Percentiles rank a stretch among this genome's conserved stretches.
These are phyloP conservation scores for Zenarchopterus dispar DNA, from an alignment of 2,797 vertebrate genomes.

Conservation along the genomic window DNA sequence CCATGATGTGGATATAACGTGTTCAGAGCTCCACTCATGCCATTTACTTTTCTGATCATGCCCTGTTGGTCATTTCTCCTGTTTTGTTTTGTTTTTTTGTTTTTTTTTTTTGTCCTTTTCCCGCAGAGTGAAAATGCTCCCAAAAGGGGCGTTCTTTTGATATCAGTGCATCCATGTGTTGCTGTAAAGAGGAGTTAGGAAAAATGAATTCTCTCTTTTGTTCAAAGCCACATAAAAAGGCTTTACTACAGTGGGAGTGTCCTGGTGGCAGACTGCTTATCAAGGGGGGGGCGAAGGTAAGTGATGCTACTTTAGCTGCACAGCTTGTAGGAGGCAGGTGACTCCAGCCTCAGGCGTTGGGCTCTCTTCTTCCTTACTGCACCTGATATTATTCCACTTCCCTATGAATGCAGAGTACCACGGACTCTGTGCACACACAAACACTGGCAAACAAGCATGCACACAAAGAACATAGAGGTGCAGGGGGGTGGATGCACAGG, in stretches of 20 bases:
- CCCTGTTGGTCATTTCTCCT: constrained; percentile 3
- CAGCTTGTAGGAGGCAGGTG: constrained; percentile 61
- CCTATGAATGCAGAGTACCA: constrained; percentile 25
- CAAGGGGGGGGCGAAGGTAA: constrained; percentile 32
- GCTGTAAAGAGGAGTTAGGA: not conserved
- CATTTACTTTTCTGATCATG: constrained; percentile 26
- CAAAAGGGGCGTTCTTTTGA: too few relatives aligned
- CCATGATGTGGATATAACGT: constrained; percentile 38
- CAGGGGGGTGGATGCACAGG: constrained; percentile 43
- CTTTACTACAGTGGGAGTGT: constrained; percentile 13
- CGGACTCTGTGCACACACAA: constrained; percentile 35
- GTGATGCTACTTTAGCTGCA: constrained; percentile 43
- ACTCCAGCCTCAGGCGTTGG: constrained; percentile 59
- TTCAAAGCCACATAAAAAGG: constrained; percentile 42
- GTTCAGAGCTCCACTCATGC: constrained; percentile 9
- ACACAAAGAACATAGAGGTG: constrained; percentile 63
- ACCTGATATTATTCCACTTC: constrained; percentile 55
- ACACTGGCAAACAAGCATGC: constrained; percentile 38
- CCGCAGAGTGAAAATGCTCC: too few relatives aligned
- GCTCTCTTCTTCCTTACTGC: constrained; percentile 56
- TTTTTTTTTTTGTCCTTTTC: too few relatives aligned
- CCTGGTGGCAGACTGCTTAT: constrained; percentile 34
- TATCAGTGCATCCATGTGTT: not conserved
- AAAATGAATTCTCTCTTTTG: constrained; percentile 39
- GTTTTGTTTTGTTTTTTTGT: too few relatives aligned